Base-by-base conservation (phyloP, 2,888 invertebrate genomes). In the Sphinx pinastri region DNA sequence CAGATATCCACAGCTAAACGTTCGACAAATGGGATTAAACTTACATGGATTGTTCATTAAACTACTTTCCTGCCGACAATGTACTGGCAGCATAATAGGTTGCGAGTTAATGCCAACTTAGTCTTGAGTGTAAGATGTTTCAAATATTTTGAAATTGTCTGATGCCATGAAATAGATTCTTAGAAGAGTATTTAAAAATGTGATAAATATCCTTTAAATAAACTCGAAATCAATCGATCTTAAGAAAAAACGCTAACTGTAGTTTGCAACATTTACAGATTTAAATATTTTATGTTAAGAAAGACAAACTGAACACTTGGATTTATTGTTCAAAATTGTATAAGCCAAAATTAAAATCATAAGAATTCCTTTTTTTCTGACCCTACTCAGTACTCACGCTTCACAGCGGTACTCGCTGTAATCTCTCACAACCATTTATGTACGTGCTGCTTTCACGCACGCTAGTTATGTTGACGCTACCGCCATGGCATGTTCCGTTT, bases 41-140 rank as follows among this genome's bases (percentile, higher is more conserved):
- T 77, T 77, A 87, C 87, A 87, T 79, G 87, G 83, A 87, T 87
- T 86, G 87, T 86, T 88, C 87, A 87, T 88, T 88, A 87, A 81
- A 83, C 81, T 78, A 79, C 79, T 78, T 76, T 79, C 81, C 79
- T 83, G 81, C 83, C 80, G 72, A 79, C 77, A 73, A 69, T 75
- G 84, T 85, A 86, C 75, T 59, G 86, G 81, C 72, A 70, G 85
- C 85, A 87, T 72, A 71, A 72, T 71, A 78, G 74, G 71, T 74
- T 13, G 12, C 3, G 14, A 31, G 45, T 25, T 13, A 38, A 38
- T 67, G 7, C 38, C 38, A 38, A 38, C 25, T 25, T 25, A 25
- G 25, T 38, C 7, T 38, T 38, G 38, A 7, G 8, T 38, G 8
- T 8, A 4, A 8, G 8, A 38, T 38, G 38, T 38, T 38, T 38